Conservation (phyloP, 2,888 invertebrate species). For the Cistogaster globosa region DNA sequence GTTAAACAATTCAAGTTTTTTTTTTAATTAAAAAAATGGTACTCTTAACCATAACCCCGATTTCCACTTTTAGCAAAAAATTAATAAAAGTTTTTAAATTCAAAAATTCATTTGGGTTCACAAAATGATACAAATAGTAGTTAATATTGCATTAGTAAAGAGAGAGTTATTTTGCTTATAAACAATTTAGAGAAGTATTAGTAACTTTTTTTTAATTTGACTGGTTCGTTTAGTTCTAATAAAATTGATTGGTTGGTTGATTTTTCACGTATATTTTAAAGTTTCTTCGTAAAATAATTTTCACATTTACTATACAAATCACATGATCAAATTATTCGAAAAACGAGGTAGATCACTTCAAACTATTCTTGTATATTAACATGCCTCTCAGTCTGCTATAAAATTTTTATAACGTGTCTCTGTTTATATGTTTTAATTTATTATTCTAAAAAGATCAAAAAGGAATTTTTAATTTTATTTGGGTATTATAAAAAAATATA, state of each 20-base stretch:
- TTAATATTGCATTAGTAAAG: constrained; percentile 21
- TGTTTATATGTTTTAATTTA: constrained; percentile 20
- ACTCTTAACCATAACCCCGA: too few species aligned
- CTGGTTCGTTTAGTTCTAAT: constrained; percentile 1
- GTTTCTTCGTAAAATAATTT: not conserved
- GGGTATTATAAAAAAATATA: too few species aligned
- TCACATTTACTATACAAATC: constrained; percentile 5
- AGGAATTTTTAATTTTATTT: not conserved
- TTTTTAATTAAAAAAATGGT: too few species aligned
- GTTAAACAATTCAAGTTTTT: too few species aligned
- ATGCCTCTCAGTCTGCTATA: constrained; percentile 7
- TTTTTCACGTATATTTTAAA: constrained; percentile 40
- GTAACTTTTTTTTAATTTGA: constrained; percentile 47
- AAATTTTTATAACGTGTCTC: constrained; percentile 50
- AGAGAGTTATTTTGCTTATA: constrained; percentile 30
- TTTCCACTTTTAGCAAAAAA: constrained; percentile 14
- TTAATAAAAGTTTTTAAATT: constrained; percentile 42
- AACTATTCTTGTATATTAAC: constrained; percentile 21
- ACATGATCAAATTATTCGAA: constrained; percentile 39
- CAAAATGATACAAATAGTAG: constrained; percentile 27
- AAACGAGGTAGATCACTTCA: constrained; percentile 41
- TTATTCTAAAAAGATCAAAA: constrained; percentile 21
- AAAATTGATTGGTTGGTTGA: constrained; percentile 25
- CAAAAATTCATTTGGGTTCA: constrained; percentile 21
- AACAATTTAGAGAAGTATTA: constrained; percentile 42